Evolutionary conservation across 2,888 invertebrate species (phyloP).

Genomic region (Melanostoma scalare): DNA sequence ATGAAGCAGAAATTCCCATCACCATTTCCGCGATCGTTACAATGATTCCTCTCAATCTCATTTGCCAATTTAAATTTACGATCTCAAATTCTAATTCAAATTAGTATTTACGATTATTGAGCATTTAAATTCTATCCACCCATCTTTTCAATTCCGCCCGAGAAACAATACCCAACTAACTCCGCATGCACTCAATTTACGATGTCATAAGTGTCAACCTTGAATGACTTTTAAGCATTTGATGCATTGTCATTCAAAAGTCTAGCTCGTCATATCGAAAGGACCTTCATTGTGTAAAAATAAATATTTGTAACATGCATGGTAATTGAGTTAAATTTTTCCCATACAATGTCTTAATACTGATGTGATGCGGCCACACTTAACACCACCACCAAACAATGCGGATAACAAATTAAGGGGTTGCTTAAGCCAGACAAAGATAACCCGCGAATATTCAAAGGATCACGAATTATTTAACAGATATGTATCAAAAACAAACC

Average conservation of each 20-base stretch:
- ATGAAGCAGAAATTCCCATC: no score
- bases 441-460: constrained; percentile 40
- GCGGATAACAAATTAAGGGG: constrained; percentile 61
- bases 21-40: no score
- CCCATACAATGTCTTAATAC: constrained; percentile 49
- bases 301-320: constrained; percentile 37
- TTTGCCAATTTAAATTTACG: constrained; percentile 33
- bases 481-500: constrained; percentile 43
- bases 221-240: constrained; percentile 52
- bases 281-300: constrained; percentile 35
- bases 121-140: no score
- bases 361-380: constrained; percentile 44
- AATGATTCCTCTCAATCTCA: neutral
- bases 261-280: constrained; percentile 18
- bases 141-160: neutral
- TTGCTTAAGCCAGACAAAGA: constrained; percentile 17
- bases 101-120: no score
- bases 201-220: constrained; percentile 66
- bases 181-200: constrained; percentile 47
- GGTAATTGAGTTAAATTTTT: constrained; percentile 56
- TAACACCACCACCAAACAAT: constrained; percentile 59
- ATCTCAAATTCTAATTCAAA: neutral
- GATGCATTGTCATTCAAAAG: constrained; percentile 35
- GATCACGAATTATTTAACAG: constrained; percentile 53
- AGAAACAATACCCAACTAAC: constrained; percentile 30